These are phyloP conservation scores for Cichladusa arquata DNA, from an alignment of 2,113 vertebrate genomes.

Conservation along the genomic window DNA sequence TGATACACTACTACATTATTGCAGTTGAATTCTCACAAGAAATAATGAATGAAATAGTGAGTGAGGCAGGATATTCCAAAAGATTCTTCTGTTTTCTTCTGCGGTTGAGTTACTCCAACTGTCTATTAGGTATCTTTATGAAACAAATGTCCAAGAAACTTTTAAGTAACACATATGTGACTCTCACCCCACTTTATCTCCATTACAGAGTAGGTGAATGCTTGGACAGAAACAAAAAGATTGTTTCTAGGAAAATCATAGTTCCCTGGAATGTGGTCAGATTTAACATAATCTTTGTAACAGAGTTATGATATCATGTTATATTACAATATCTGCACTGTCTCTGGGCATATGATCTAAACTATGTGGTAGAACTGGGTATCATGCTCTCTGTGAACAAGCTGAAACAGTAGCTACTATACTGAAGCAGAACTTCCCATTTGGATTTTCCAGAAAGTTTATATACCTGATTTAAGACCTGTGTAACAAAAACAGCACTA, in stretches of 20 bases:
- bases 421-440: not conserved
- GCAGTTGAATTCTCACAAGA: not conserved
- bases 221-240: not conserved
- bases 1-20: not conserved
- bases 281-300: not conserved
- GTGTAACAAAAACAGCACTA: not conserved
- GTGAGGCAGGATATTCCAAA: not conserved
- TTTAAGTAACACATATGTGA: rapidly evolving
- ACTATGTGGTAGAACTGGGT: not conserved
- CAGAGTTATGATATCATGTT: not conserved
- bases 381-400: not conserved
- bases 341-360: not conserved
- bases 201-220: not conserved
- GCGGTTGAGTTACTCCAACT: not conserved
- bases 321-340: not conserved
- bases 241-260: not conserved
- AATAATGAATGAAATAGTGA: not conserved
- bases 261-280: not conserved
- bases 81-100: not conserved
- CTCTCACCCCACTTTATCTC: not conserved
- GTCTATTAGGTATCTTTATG: not conserved
- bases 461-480: not conserved
- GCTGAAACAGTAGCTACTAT: not conserved
- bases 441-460: not conserved
- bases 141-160: not conserved